Conservation (phyloP, 2,888 invertebrate genomes). For the Coecobrya sp. region DNA sequence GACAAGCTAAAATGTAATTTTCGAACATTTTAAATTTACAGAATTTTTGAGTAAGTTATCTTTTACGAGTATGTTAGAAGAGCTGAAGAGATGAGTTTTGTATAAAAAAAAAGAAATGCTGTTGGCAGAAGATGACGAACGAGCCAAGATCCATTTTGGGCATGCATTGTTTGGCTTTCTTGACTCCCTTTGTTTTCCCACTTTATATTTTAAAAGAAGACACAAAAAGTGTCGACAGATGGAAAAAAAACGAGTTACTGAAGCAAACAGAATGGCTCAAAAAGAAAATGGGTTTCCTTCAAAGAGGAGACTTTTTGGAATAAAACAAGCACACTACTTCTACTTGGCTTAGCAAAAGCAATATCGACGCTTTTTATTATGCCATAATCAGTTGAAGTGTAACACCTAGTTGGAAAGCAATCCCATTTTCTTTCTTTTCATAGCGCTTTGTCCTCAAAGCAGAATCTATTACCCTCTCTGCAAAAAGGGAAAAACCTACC, state of each 20-base stretch:
- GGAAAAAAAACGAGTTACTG: neutral
- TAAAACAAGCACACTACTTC: constrained; percentile 31
- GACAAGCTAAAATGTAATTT: too few relatives aligned
- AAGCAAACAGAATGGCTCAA: constrained; percentile 10
- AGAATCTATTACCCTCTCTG: neutral
- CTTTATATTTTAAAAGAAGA: neutral
- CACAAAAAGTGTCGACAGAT: constrained; percentile 17
- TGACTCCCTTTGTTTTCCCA: constrained; percentile 30
- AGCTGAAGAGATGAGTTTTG: neutral
- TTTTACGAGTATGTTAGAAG: neutral
- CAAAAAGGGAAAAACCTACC: neutral
- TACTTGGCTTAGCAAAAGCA: neutral
- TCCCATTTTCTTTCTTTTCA: constrained; percentile 4
- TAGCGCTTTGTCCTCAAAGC: neutral
- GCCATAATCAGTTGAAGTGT: constrained; percentile 52
- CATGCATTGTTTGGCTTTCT: constrained; percentile 2
- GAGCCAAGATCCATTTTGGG: neutral
- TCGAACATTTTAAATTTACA: neutral
- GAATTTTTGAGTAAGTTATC: neutral
- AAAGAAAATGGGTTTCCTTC: constrained; percentile 28
- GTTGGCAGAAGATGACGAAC: neutral
- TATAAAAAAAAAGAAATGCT: neutral
- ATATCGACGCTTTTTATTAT: constrained; percentile 2
- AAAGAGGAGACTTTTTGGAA: constrained; percentile 28
- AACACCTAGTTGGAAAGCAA: constrained; percentile 52